These are phyloP conservation scores for Scophthalmus maximus DNA, from an alignment of 2,113 vertebrate genomes.

Conservation along the genomic window DNA sequence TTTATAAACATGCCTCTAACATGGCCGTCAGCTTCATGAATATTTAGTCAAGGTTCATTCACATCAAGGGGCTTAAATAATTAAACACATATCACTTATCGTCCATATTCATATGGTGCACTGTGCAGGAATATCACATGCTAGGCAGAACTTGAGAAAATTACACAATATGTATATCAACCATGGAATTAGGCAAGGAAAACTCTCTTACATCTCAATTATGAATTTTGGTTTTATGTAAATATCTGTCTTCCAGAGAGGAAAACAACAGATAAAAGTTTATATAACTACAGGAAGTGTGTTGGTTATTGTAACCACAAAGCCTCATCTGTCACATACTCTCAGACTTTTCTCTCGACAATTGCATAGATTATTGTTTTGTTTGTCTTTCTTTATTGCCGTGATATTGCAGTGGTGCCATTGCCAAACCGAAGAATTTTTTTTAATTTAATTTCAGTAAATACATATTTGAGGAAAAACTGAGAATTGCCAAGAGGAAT, in stretches of 20 bases:
- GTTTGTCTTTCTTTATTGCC: constrained; percentile 20
- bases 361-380: constrained; percentile 9
- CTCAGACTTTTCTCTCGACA: background rate
- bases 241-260: background rate
- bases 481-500: background rate
- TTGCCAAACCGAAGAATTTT: background rate
- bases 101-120: too few relatives aligned
- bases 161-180: background rate
- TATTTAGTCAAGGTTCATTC: constrained; percentile 12
- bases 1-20: constrained; percentile 1
- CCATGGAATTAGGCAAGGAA: background rate
- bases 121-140: background rate
- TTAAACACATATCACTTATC: background rate
- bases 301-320: constrained; percentile 12
- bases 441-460: constrained; percentile 16
- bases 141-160: background rate
- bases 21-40: constrained; percentile 4
- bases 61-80: constrained; percentile 12
- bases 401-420: constrained; percentile 8
- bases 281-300: background rate
- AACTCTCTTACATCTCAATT: background rate
- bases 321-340: constrained; percentile 11
- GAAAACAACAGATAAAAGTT: too few relatives aligned
- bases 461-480: background rate
- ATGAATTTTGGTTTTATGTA: background rate